phyloP scores from a whole-genome alignment of 2,113 vertebrate genomes.

The Gymnorhina tibicen region DNA sequence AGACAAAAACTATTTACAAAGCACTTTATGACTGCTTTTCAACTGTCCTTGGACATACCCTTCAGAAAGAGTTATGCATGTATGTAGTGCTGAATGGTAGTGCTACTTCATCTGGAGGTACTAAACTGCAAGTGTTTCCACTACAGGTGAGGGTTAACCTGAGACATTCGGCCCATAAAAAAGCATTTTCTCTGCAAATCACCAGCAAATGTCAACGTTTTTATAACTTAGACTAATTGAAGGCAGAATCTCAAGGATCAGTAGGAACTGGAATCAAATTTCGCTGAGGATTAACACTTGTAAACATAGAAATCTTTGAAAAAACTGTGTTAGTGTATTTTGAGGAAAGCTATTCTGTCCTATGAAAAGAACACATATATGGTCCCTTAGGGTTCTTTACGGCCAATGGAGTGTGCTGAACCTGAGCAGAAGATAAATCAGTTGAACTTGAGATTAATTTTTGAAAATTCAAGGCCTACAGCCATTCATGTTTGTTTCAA shows the following conservation, averaged over 20 bases:
- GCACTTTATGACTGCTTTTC: not conserved
- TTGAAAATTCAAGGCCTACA: not conserved
- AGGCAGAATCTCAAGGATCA: not conserved
- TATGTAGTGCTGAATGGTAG: not conserved
- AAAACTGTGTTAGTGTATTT: not conserved
- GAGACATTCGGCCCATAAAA: not conserved
- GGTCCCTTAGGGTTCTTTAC: not conserved
- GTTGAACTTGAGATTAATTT: not conserved
- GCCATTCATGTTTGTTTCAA: not conserved
- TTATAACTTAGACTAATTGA: not conserved
- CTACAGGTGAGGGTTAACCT: not conserved
- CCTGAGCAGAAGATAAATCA: not conserved
- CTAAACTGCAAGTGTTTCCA: not conserved
- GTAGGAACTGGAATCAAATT: not conserved
- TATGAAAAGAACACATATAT: not conserved
- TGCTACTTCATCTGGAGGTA: not conserved
- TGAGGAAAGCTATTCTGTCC: not conserved
- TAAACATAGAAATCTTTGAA: not conserved
- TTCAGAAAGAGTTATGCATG: not conserved
- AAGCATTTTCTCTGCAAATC: not conserved
- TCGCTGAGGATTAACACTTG: not conserved
- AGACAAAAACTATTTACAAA: not conserved
- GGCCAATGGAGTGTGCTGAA: accelerated
- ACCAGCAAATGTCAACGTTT: not conserved
- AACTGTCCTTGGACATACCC: not conserved